Base-by-base conservation (phyloP, 2,888 invertebrate species). In the Nomada goodeniana region DNA sequence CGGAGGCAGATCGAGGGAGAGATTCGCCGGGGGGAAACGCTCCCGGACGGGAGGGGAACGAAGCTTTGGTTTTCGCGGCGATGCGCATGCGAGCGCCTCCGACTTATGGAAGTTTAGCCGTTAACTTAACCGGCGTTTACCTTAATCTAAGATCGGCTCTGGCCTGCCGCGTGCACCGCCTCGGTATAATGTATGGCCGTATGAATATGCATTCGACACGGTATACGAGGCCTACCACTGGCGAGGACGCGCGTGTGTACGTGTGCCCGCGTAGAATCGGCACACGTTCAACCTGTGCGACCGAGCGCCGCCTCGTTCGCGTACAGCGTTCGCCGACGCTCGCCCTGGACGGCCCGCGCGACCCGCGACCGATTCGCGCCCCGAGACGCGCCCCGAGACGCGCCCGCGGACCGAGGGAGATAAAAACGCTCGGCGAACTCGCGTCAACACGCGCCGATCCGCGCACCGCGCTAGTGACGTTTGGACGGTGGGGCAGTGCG, bases 101-200 rank as follows among this genome's bases (percentile, higher is more conserved):
- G 91, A 92, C 92, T 93, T 91, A 91, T 91, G 91, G 91, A 88
- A 92, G 92, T 93, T 93, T 92, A 94, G 93, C 93, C 93, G 93
- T 94, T 94, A 94, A 93, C 93, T 93, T 93, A 93, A 94, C 93
- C 93, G 93, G 93, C 93, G 93, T 94, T 94, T 94, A 94, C 93
- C 93, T 93, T 94, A 93, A 94, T 94, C 93, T 94, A 93, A 93
- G 93, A 94, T 94, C 93, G 91, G 91, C 90, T 84, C 88, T 85
- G 83, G 89, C 86, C 89, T 89, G 88, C 89, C 82, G 90, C 86
- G 89, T 86, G 88, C 89, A 83, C 84, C 70, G 86, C 82, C 81
- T 74, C 82, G 80, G 80, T 80, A 90, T 93, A 93, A 93, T 93
- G 92, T 93, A 93, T 92, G 91, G 88, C 90, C 92, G 91, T 93